phyloP scores from a whole-genome alignment of 2,888 invertebrate species.

The Brachynemurus nebulosus region DNA sequence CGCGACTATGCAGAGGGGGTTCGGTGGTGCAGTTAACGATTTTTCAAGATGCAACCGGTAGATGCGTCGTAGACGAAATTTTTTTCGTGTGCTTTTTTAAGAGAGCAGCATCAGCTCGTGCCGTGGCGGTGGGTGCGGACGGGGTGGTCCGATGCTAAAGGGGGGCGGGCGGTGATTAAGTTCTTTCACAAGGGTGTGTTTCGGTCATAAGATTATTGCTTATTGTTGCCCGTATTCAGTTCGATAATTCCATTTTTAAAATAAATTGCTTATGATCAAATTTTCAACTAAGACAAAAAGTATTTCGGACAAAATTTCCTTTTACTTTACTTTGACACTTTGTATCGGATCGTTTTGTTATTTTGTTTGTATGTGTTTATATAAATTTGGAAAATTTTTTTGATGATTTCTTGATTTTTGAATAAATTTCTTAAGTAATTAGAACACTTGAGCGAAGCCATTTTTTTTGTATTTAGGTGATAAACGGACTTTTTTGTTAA shows the following conservation, averaged over 20 bases:
- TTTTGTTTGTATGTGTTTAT: too few species aligned
- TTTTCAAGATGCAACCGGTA: constrained; percentile 34
- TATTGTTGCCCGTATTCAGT: constrained; percentile 4
- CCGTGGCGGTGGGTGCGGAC: neutral
- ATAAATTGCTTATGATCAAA: constrained; percentile 2
- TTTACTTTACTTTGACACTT: too few species aligned
- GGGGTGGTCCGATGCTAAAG: constrained; percentile 5
- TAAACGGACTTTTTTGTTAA: too few species aligned
- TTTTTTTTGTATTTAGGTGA: too few species aligned
- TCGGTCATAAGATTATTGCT: constrained; percentile 13
- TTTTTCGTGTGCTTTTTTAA: constrained; percentile 11
- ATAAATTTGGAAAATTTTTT: too few species aligned
- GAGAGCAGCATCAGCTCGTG: constrained; percentile 4
- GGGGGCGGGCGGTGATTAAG: constrained; percentile 8
- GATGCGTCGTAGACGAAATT: constrained; percentile 27
- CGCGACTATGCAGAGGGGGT: constrained; percentile 1
- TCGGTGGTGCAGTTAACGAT: constrained; percentile 31
- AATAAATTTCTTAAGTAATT: too few species aligned
- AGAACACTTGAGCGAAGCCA: too few species aligned
- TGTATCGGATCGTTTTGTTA: too few species aligned
- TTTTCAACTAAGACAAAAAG: too few species aligned
- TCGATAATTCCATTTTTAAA: constrained; percentile 2
- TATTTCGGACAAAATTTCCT: too few species aligned
- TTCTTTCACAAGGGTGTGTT: constrained; percentile 14
- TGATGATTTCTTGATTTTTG: too few species aligned